phyloP scores from a whole-genome alignment of 1,140 invertebrate species.

The Heliothis subflexa region DNA sequence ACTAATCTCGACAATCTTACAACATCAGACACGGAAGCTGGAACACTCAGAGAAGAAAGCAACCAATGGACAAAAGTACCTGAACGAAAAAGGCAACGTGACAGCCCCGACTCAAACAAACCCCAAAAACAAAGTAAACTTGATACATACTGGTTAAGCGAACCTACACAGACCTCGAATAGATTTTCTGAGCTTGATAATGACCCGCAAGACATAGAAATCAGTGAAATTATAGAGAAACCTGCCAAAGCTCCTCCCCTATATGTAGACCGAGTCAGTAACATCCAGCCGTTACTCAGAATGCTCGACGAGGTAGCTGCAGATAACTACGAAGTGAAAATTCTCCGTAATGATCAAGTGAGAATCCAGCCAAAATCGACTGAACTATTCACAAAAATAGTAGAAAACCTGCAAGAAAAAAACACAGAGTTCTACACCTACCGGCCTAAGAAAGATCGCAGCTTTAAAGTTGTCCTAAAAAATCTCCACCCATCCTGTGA shows the following conservation, averaged over 20 bases:
- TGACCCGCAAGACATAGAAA: background rate
- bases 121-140: constrained; percentile 21
- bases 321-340: constrained; percentile 41
- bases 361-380: constrained; percentile 28
- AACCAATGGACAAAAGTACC: constrained; percentile 21
- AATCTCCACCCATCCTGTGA: constrained; percentile 53
- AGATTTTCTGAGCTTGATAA: constrained; percentile 21
- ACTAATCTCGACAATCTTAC: constrained; percentile 1
- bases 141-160: constrained; percentile 7
- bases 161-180: constrained; percentile 30
- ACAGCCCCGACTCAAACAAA: constrained; percentile 7
- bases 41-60: background rate
- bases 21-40: background rate
- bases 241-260: constrained; percentile 23
- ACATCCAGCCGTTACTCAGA: constrained; percentile 36
- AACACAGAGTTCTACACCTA: constrained; percentile 49
- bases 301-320: constrained; percentile 34
- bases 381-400: constrained; percentile 25
- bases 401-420: constrained; percentile 4
- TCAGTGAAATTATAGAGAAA: background rate
- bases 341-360: constrained; percentile 30
- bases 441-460: constrained; percentile 50
- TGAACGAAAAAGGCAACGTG: constrained; percentile 23
- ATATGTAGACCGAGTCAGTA: constrained; percentile 35
- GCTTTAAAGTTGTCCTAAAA: constrained; percentile 55